Conservation (phyloP, 2,888 invertebrate genomes). For the Syrphus vitripennis region DNA sequence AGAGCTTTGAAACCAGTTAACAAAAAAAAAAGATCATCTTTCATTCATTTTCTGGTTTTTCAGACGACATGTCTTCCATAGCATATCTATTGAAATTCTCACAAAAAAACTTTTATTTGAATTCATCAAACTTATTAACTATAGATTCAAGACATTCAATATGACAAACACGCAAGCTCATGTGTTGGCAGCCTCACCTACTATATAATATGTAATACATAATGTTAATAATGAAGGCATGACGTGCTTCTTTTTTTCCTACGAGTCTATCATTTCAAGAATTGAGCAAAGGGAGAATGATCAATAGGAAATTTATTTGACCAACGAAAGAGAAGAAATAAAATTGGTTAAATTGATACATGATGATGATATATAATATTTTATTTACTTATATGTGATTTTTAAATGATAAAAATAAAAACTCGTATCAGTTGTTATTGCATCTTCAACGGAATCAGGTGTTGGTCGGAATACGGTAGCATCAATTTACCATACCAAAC, state of each 20-base stretch:
- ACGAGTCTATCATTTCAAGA: neutral
- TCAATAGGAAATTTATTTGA: neutral
- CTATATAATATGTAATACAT: too few species aligned
- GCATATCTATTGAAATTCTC: conserved; percentile 1
- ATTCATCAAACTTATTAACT: conserved; percentile 6
- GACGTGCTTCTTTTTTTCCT: neutral
- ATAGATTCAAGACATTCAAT: conserved; percentile 8
- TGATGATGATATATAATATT: conserved; percentile 2
- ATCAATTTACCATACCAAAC: neutral
- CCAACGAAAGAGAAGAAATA: conserved; percentile 2
- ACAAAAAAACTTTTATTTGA: conserved; percentile 16
- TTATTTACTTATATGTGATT: neutral
- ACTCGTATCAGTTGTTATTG: conserved; percentile 2
- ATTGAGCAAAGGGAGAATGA: conserved; percentile 5
- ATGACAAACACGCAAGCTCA: conserved; percentile 34
- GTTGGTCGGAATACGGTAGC: neutral
- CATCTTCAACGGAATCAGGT: neutral
- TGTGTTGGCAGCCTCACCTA: neutral
- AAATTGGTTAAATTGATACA: conserved; percentile 9
- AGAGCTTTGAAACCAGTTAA: conserved; percentile 13
- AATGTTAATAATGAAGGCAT: conserved; percentile 27
- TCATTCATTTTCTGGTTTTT: neutral
- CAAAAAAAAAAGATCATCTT: neutral
- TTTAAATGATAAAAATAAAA: neutral
- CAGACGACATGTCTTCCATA: neutral